Percentiles rank a stretch among this genome's conserved stretches.
These are phyloP conservation scores for Eristalinus sepulchralis DNA, from an alignment of 2,888 invertebrate genomes.

Conservation along the genomic window DNA sequence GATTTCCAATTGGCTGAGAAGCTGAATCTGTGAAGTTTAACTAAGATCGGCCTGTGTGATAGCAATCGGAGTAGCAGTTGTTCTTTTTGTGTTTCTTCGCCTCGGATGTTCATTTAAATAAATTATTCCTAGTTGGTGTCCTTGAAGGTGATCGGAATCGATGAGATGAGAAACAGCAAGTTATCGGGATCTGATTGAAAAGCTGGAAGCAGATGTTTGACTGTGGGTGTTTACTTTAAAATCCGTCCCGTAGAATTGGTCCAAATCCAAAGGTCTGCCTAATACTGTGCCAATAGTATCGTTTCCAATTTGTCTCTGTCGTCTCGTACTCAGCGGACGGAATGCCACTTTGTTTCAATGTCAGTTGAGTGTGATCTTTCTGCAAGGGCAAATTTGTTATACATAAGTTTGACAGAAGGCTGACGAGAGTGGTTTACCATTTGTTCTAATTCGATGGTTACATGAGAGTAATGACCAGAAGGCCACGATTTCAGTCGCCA, in stretches of 20 bases:
- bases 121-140: constrained; percentile 4
- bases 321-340: constrained; percentile 90
- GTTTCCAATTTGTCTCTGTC: constrained; percentile 94
- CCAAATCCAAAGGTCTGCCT: constrained; percentile 83
- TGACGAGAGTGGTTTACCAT: constrained; percentile 82
- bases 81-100: constrained; percentile 10
- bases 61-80: neutral
- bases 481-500: constrained; percentile 99
- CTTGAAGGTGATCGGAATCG: neutral
- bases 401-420: neutral
- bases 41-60: neutral
- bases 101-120: constrained; percentile 49
- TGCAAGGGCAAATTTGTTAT: constrained; percentile 75
- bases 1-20: neutral
- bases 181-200: constrained; percentile 45
- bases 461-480: constrained; percentile 92
- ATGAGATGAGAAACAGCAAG: constrained; percentile 12
- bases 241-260: constrained; percentile 69
- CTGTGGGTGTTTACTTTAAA: constrained; percentile 26
- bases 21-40: neutral
- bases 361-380: constrained; percentile 93
- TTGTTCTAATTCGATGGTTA: constrained; percentile 91
- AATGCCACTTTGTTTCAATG: constrained; percentile 90
- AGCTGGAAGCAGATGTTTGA: neutral
- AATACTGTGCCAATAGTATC: constrained; percentile 97